Base-by-base conservation (phyloP, 2,888 invertebrate genomes). In the Timandra comae region DNA sequence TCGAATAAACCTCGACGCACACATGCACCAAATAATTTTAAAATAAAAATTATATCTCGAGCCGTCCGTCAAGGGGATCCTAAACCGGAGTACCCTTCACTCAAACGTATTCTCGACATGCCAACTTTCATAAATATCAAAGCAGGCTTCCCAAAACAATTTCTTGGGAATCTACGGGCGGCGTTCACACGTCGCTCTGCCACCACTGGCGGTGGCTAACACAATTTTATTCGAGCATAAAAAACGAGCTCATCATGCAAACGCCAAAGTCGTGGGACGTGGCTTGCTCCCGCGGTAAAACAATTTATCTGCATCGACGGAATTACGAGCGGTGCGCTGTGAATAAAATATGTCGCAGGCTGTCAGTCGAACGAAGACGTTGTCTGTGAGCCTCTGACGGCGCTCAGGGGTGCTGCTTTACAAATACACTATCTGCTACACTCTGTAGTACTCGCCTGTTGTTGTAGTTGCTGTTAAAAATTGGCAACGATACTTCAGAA, bases 251-350 rank as follows among this genome's bases (percentile, higher is more conserved):
- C 84, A 85, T 84, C 84, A 85, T 81, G 81, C 82, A 82, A 82
- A 85, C 84, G 81, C 77, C 84, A 75, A 73, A 79, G 73, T 69
- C 73, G 60, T 66, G 73, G 70, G 74, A 81, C 82, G 80, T 79
- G 78, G 80, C 68, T 57, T 46, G 59, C 66, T 63, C 58, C 60
- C 81, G 82, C 77, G 84, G 79, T 84, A 81, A 85, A 85, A 85
- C 84, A 84, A 84, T 85, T 85, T 85, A 85, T 85, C 85, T 82
- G 76, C 84, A 80, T 85, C 84, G 85, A 84, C 81, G 81, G 81
- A 69, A 78, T 82, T 82, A 79, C 84, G 82, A 62, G 70, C 78
- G 76, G 63, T 64, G 75, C 71, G 78, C 65, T 56, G 63, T 85
- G 85, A 85, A 85, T 85, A 85, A 85, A 80, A 85, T 84, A 85